Evolutionary conservation across 2,113 vertebrate species (phyloP).

Genomic region (Chunga burmeisteri): DNA sequence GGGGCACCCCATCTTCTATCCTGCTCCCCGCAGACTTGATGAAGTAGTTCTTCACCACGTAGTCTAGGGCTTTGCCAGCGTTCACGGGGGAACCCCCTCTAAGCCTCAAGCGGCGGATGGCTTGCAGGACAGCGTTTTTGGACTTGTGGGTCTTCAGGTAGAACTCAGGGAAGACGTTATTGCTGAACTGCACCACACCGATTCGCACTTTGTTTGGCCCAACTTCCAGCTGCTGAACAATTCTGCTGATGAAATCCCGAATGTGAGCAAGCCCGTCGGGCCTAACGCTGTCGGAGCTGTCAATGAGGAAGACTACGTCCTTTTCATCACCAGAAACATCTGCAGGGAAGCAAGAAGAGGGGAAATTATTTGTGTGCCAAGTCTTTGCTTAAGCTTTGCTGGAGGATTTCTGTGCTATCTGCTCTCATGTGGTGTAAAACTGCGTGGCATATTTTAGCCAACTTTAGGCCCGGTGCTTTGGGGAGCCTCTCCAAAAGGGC

Average conservation of each 20-base stretch:
- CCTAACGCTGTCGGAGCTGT: constrained; percentile 83
- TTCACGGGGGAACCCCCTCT: constrained; percentile 83
- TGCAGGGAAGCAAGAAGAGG: neutral
- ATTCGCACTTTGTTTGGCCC: constrained; percentile 85
- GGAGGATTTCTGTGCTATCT: neutral
- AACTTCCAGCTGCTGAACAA: constrained; percentile 84
- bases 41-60: constrained; percentile 82
- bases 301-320: constrained; percentile 93
- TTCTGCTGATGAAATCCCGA: constrained; percentile 86
- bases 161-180: constrained; percentile 82
- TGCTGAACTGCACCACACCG: constrained; percentile 87
- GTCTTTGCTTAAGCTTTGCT: neutral
- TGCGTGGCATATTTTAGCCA: neutral
- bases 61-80: constrained; percentile 84
- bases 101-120: constrained; percentile 83
- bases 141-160: constrained; percentile 81
- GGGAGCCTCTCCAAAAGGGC: neutral
- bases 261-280: constrained; percentile 80
- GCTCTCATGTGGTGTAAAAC: neutral
- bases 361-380: neutral
- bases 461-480: neutral
- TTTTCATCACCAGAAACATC: constrained; percentile 77
- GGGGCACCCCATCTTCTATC: constrained; percentile 82
- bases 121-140: constrained; percentile 75
- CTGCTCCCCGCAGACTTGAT: constrained; percentile 84